phyloP scores from a whole-genome alignment of 2,888 invertebrate species.

The Subacronicta megacephala region DNA sequence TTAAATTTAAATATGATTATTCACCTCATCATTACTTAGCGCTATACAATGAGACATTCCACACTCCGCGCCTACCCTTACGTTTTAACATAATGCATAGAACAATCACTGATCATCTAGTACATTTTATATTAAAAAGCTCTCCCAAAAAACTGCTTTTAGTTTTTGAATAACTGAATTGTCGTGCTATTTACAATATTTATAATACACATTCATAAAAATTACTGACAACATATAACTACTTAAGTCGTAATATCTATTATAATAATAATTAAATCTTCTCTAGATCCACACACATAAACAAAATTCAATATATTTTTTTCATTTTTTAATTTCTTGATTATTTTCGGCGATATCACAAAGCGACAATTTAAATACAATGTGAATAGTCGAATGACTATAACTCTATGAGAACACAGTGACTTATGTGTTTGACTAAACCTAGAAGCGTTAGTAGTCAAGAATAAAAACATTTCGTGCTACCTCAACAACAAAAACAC shows the following conservation, averaged over 20 bases:
- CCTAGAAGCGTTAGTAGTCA: slow-evolving; percentile 47
- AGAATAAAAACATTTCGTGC: slow-evolving; percentile 43
- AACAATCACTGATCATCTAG: slow-evolving; percentile 59
- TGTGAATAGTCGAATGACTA: slow-evolving; percentile 73
- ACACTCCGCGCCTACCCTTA: slow-evolving; percentile 71
- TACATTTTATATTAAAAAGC: slow-evolving; percentile 69
- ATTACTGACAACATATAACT: slow-evolving; percentile 53
- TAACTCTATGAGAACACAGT: slow-evolving; percentile 63
- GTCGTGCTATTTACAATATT: slow-evolving; percentile 68
- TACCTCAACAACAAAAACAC: slow-evolving; percentile 42
- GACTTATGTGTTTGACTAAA: slow-evolving; percentile 38
- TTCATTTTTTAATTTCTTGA: slow-evolving; percentile 52
- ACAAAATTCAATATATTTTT: slow-evolving; percentile 59
- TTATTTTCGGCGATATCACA: slow-evolving; percentile 79
- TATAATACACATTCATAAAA: slow-evolving; percentile 69
- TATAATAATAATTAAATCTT: slow-evolving; percentile 49
- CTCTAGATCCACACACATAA: slow-evolving; percentile 60
- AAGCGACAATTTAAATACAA: slow-evolving; percentile 78
- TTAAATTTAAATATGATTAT: slow-evolving; percentile 50
- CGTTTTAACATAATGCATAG: slow-evolving; percentile 53
- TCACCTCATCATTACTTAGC: slow-evolving; percentile 45
- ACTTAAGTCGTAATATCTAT: slow-evolving; percentile 52
- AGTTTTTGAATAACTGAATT: slow-evolving; percentile 65
- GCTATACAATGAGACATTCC: slow-evolving; percentile 70
- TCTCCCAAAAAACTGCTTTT: slow-evolving; percentile 71